Conservation (phyloP, 2,888 invertebrate genomes). For the Panzeria rudis region DNA sequence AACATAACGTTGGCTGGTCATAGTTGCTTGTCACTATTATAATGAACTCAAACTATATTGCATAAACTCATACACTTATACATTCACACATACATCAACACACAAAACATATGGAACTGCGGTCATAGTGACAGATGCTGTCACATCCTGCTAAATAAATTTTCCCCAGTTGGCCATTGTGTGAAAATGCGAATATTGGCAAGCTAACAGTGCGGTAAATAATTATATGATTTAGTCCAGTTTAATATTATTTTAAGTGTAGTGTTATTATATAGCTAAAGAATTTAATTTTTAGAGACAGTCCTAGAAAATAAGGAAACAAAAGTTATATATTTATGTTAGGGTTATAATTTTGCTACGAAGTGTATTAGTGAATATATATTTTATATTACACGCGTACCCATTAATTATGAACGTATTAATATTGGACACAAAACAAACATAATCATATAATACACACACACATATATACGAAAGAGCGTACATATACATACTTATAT, state of each 20-base stretch:
- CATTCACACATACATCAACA: not conserved
- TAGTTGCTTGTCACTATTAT: constrained; percentile 56
- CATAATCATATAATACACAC: constrained; percentile 49
- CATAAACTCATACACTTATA: not conserved
- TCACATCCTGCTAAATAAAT: constrained; percentile 73
- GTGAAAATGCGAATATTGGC: constrained; percentile 44
- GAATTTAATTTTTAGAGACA: no score
- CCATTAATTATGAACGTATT: constrained; percentile 75
- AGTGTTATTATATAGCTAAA: no score
- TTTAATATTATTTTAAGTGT: no score
- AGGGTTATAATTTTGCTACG: constrained; percentile 2
- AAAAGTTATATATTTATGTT: no score
- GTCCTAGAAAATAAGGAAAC: no score
- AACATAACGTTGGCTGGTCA: constrained; percentile 62
- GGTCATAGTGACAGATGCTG: constrained; percentile 74
- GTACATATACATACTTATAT: not conserved
- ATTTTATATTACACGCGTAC: constrained; percentile 69
- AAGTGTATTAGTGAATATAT: constrained; percentile 28
- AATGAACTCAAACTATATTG: constrained; percentile 46
- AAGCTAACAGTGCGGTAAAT: not conserved
- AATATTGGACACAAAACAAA: constrained; percentile 73
- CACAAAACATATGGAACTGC: constrained; percentile 67
- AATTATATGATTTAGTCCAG: not conserved
- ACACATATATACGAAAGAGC: not conserved
- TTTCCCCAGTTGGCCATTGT: constrained; percentile 65